phyloP scores from a whole-genome alignment of 2,113 vertebrate genomes.

The Microtus oregoni region DNA sequence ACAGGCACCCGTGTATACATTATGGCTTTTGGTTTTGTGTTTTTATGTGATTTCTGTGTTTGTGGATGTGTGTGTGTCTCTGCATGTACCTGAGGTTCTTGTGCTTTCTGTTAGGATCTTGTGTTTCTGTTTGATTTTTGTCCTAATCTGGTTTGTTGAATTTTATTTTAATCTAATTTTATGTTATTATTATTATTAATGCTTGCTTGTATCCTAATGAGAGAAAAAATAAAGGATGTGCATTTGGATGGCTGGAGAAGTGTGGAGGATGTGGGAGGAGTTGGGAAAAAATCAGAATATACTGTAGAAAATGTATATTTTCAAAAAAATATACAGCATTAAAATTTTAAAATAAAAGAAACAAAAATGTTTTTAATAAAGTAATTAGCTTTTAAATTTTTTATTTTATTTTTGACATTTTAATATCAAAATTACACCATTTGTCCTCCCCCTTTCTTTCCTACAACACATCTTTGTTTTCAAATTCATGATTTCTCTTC shows the following conservation, averaged over 20 bases:
- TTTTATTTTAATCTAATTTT: not conserved
- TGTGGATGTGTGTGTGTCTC: not conserved
- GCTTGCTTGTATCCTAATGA: not conserved
- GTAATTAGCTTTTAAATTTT: not conserved
- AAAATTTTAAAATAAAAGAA: not conserved
- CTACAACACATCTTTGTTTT: too few species aligned
- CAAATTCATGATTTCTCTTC: not conserved
- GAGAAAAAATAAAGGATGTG: not conserved
- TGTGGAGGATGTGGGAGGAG: not conserved
- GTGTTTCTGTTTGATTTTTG: not conserved
- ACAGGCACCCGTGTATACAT: not conserved
- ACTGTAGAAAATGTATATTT: not conserved
- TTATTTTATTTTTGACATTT: not conserved
- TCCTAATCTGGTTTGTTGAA: not conserved
- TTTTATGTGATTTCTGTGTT: not conserved
- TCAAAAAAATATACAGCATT: not conserved
- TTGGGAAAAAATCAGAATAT: not conserved
- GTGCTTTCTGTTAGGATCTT: not conserved
- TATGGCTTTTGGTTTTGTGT: not conserved
- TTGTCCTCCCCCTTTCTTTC: not conserved
- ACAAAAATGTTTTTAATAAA: not conserved
- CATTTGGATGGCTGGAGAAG: not conserved
- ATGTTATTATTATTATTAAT: not conserved
- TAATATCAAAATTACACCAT: not conserved
- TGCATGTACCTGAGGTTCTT: not conserved